phyloP scores from a whole-genome alignment of 2,888 invertebrate species.

The Piscicola geometra region DNA sequence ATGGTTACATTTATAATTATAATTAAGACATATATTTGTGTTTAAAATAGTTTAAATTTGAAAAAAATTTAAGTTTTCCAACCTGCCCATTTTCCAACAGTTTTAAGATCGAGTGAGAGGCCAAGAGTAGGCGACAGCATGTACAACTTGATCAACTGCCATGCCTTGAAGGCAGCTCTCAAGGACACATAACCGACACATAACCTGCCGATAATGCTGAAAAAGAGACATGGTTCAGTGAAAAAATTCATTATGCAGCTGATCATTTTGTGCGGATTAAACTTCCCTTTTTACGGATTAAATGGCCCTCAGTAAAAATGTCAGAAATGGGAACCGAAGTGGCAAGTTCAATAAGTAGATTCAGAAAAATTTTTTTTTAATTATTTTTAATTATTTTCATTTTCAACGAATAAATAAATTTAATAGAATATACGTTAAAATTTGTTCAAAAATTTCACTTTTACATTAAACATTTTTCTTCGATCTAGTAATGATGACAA shows the following conservation, averaged over 20 bases:
- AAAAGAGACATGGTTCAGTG: neutral
- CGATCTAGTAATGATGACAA: conserved; percentile 17
- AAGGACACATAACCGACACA: neutral
- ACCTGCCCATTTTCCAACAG: conserved; percentile 27
- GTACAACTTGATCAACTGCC: conserved; percentile 17
- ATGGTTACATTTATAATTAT: neutral
- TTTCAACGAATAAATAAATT: too few species aligned
- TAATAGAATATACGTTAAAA: too few species aligned
- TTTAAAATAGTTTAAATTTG: neutral
- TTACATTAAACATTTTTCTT: neutral
- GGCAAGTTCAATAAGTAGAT: too few species aligned
- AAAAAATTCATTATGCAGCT: neutral
- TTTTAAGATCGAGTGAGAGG: conserved; percentile 10
- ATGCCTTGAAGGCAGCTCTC: neutral
- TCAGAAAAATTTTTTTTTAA: too few species aligned
- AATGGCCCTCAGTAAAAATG: too few species aligned
- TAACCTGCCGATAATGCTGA: conserved; percentile 17
- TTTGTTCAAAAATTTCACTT: conserved; percentile 6
- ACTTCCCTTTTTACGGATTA: neutral
- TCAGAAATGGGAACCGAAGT: too few species aligned
- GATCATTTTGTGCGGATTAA: neutral
- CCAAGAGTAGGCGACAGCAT: conserved; percentile 16
- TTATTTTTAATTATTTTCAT: too few species aligned
- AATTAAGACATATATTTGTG: neutral
- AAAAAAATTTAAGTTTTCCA: neutral